Conservation (phyloP, 2,113 vertebrate species). For the Pomatostomus ruficeps region DNA sequence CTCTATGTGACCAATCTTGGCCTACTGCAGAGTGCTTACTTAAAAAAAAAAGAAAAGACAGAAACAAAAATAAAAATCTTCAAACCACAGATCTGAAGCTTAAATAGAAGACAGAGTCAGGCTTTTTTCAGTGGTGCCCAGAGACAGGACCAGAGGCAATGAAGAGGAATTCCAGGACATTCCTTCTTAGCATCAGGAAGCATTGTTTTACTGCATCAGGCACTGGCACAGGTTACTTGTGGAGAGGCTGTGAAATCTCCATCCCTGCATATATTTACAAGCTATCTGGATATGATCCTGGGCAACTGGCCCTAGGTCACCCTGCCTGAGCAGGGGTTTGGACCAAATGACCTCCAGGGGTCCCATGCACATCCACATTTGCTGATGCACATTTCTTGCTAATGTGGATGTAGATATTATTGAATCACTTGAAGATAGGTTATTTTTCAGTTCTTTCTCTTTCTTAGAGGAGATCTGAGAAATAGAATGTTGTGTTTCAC, state of each 20-base stretch:
- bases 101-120: not conserved
- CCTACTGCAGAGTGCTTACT: not conserved
- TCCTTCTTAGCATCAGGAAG: not conserved
- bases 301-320: not conserved
- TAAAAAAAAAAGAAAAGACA: not conserved
- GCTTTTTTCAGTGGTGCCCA: not conserved
- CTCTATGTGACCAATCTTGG: not conserved
- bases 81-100: not conserved
- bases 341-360: not conserved
- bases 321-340: not conserved
- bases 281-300: rapidly evolving
- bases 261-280: not conserved
- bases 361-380: not conserved
- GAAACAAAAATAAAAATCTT: not conserved
- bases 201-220: not conserved
- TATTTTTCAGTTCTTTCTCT: not conserved
- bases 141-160: not conserved
- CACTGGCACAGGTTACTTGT: not conserved
- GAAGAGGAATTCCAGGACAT: not conserved
- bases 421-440: not conserved
- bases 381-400: not conserved
- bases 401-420: not conserved
- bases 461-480: not conserved
- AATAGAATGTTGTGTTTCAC: not conserved
- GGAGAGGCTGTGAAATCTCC: not conserved